Base-by-base conservation (phyloP, 2,797 vertebrate genomes). In the Lacerta viridis region DNA sequence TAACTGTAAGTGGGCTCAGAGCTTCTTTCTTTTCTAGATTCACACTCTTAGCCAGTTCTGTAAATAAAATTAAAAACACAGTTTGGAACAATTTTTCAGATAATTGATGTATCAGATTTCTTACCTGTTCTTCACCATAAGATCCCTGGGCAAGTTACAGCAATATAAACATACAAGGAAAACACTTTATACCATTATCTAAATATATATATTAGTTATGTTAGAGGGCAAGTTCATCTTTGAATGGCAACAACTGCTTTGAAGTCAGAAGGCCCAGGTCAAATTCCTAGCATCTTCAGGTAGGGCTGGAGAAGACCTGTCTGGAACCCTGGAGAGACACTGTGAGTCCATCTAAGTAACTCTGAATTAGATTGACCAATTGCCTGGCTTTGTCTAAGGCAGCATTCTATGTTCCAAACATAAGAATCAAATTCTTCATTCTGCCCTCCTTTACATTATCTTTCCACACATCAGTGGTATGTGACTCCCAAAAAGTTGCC, bases 31-130 rank as follows among this genome's bases (percentile, higher is more conserved):
- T 85, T 66, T 43, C 23, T 43, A 20, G 39, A 18, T n/a, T 39
- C n/a, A 50, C n/a, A 39, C n/a, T 75, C 7, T 89, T 55, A 10
- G 27, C 68, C 59, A 66, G 25, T 4, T 68, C 88, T 89, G 88
- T 66, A 81, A 85, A 76, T 64, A 4, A 4, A 55, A 55, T 55
- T 15, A 55, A 89, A 13, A 85, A 79, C 27, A 80, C 18, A 74
- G 20, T 59, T 64, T 87, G 27, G 6, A 74, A 81, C 29, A 41
- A 43, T 64, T 33, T 74, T 20, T 87, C 75, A 61, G 39, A 39
- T 7, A 39, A 74, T 39, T 27, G 55, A 39, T 74, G 25, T n/a
- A 25, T 77, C 7, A 25, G 17, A 25, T 64, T 43, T 43, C 25
- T 50, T 8, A 64, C 61, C 29, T 33, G 10, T 27, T 43, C 46